These are phyloP conservation scores for Drosophila tsacasi DNA, from an alignment of 1,140 invertebrate genomes.

Conservation along the genomic window DNA sequence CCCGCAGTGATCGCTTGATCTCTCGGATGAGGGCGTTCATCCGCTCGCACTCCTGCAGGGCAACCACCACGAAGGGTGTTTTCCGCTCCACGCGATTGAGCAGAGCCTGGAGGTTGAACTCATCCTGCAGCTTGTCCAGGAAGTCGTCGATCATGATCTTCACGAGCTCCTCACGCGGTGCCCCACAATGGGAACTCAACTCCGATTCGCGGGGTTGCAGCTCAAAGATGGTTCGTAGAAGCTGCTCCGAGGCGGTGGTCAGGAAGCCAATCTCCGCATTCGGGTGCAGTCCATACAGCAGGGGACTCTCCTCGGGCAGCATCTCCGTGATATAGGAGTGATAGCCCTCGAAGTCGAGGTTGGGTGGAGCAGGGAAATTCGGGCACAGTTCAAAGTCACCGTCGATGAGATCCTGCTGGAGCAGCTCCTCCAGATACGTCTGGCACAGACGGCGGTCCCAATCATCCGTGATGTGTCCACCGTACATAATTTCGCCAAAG, in stretches of 20 bases:
- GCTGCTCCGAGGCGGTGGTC: conserved; percentile 93
- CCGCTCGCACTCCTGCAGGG: conserved; percentile 97
- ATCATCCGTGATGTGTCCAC: conserved; percentile 98
- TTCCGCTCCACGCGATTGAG: conserved; percentile 95
- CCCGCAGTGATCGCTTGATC: conserved; percentile 92
- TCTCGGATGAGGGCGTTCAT: conserved; percentile 96
- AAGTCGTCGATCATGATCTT: conserved; percentile 94
- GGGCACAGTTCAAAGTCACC: conserved; percentile 94
- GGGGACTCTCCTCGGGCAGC: conserved; percentile 94
- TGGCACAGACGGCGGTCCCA: conserved; percentile 96
- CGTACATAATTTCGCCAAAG: conserved; percentile 99
- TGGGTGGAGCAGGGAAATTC: conserved; percentile 93
- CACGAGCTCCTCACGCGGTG: conserved; percentile 95
- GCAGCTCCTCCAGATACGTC: conserved; percentile 95
- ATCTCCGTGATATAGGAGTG: conserved; percentile 95
- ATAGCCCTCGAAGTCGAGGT: conserved; percentile 94
- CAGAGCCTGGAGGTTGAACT: conserved; percentile 95
- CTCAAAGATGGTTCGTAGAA: conserved; percentile 96
- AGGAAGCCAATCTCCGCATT: conserved; percentile 98
- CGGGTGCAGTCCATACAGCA: conserved; percentile 96
- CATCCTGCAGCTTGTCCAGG: conserved; percentile 95
- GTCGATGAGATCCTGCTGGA: conserved; percentile 94
- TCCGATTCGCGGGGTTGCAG: conserved; percentile 95
- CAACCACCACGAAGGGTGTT: conserved; percentile 96
- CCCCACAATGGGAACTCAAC: conserved; percentile 89